Evolutionary conservation across 2,888 invertebrate species (phyloP).

Genomic region (Ommatoiulus sabulosus): DNA sequence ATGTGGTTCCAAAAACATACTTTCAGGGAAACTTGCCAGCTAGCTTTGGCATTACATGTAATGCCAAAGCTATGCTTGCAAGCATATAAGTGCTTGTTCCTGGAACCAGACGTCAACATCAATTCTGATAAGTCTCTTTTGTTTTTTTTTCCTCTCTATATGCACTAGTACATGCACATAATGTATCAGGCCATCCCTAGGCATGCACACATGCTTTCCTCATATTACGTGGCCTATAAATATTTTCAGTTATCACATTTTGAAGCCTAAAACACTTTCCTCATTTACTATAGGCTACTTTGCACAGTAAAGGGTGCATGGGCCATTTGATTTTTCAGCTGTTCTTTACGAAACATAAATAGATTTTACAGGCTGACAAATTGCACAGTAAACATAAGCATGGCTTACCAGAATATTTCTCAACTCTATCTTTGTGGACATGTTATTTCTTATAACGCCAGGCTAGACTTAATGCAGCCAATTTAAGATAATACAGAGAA

Average conservation of each 20-base stretch:
- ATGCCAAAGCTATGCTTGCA: too few relatives aligned
- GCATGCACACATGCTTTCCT: background rate
- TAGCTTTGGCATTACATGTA: background rate
- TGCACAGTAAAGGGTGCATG: background rate
- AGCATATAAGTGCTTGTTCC: background rate
- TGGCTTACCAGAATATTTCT: background rate
- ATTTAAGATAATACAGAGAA: too few relatives aligned
- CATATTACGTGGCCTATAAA: slow-evolving; percentile 11
- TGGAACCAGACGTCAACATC: slow-evolving; percentile 17
- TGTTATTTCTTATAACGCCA: too few relatives aligned
- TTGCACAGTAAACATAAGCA: background rate
- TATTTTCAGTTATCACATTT: slow-evolving; percentile 34
- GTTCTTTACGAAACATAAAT: slow-evolving; percentile 5
- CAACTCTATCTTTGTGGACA: too few relatives aligned
- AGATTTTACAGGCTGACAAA: background rate
- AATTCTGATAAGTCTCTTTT: slow-evolving; percentile 7
- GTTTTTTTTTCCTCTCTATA: too few relatives aligned
- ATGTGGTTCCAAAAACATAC: background rate
- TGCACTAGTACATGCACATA: background rate
- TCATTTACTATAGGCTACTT: background rate
- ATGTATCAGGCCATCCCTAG: background rate
- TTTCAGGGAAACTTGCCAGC: slow-evolving; percentile 25
- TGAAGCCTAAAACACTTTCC: slow-evolving; percentile 18
- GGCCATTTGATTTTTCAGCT: slow-evolving; percentile 23
- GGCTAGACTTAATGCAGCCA: too few relatives aligned